Evolutionary conservation across 1,140 invertebrate species (phyloP), one percentile per base, ranked within the genome.

Genomic region (Calephelis virginiensis): DNA sequence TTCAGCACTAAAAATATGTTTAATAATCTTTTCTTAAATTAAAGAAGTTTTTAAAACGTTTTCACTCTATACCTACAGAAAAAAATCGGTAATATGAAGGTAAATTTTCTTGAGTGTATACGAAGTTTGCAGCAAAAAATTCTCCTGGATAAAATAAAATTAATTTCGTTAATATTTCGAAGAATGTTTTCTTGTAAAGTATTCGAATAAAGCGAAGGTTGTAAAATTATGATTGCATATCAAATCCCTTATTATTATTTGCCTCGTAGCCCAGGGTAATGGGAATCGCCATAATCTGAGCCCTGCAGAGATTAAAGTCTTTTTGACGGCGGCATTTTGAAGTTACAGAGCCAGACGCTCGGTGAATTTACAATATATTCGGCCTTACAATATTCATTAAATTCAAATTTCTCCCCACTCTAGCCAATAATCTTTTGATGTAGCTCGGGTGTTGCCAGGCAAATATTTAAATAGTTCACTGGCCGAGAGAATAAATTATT

Each of bases 151-250:
- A 28, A 28, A 28, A n/a, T n/a, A 28, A 28, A 4, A 28, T 28
- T 28, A 28, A 28, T 28, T 28, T 28, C 28, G 28, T 28, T 28
- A 28, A 4, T 28, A 28, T 43, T 43, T 43, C 49, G 50, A 64
- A 40, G 50, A 64, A 50, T 28, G 17, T 56, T 56, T 56, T 56
- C 17, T 56, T 53, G 7, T 56, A 56, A 56, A 56, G 28, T 56
- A 56, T 37, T 40, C 50, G 43, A 56, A 48, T 14, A 50, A 50
- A 38, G 63, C 12, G 50, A 38, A 64, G 50, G 63, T 53, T 64
- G 48, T 64, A 53, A 64, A 64, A 64, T 64, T 64, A 64, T 64
- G 63, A 56, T 64, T 64, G 63, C 63, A 38, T 64, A 64, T 64
- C 49, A 53, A 50, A 64, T 64, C 49, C 63, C 37, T 50, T 64